Evolutionary conservation across 2,113 vertebrate species (phyloP).

Genomic region (Bufo bufo): DNA sequence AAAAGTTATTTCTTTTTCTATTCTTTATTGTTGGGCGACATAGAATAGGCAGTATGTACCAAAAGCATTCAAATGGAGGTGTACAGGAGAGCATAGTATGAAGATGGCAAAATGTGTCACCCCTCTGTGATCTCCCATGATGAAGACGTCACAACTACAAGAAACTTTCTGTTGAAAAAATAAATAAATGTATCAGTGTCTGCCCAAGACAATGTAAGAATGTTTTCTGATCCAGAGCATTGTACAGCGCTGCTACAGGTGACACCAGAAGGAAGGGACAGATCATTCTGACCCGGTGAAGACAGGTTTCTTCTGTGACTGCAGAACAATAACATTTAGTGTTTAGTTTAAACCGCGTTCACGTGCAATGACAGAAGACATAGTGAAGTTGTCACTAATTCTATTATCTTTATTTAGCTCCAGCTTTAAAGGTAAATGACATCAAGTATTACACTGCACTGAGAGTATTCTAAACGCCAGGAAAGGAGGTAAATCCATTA

Average conservation of each 20-base stretch:
- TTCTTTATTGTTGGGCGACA: no score
- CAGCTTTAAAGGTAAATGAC: constrained; percentile 31
- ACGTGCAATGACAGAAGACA: constrained; percentile 29
- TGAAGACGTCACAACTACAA: neutral
- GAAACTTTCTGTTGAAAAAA: neutral
- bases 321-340: neutral
- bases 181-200: neutral
- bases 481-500: constrained; percentile 32
- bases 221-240: neutral
- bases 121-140: neutral
- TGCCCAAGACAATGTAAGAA: neutral
- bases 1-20: no score
- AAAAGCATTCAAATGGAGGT: neutral
- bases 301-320: neutral
- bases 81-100: no score
- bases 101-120: no score
- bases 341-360: constrained; percentile 32
- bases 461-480: constrained; percentile 7
- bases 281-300: constrained; percentile 26
- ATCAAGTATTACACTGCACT: constrained; percentile 19
- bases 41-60: neutral
- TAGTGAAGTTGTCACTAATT: constrained; percentile 41
- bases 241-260: neutral
- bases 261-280: neutral
- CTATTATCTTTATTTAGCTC: constrained; percentile 47